phyloP scores from a whole-genome alignment of 2,113 vertebrate genomes.

The Tragulus kanchil region DNA sequence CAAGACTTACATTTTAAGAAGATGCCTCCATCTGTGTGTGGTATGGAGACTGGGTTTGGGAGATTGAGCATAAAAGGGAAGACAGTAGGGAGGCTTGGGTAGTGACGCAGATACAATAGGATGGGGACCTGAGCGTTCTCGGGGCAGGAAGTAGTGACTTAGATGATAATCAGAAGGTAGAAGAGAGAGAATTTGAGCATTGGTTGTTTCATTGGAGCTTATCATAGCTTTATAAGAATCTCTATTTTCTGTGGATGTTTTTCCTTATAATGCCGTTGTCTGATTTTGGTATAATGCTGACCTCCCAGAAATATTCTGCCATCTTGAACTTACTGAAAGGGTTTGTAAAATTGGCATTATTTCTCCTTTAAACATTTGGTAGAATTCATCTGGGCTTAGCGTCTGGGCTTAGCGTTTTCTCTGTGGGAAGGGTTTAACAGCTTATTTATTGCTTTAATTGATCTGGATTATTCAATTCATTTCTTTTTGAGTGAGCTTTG shows the following conservation, averaged over 20 bases:
- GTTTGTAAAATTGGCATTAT: not conserved
- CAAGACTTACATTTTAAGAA: not conserved
- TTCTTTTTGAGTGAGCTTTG: not conserved
- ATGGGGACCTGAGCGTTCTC: not conserved
- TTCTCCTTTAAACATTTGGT: not conserved
- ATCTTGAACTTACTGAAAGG: not conserved
- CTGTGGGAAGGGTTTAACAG: slow-evolving; percentile 11
- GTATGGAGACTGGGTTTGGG: not conserved
- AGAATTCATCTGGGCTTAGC: not conserved
- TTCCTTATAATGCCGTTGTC: not conserved
- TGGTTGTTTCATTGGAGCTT: not conserved
- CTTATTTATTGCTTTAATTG: not conserved
- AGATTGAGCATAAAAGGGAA: not conserved
- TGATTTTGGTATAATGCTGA: not conserved
- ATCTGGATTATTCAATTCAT: not conserved
- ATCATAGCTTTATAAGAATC: not conserved
- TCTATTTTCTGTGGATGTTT: not conserved
- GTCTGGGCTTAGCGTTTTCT: not conserved
- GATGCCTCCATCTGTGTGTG: not conserved
- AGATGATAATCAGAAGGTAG: not conserved
- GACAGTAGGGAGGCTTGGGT: not conserved
- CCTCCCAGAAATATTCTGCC: not conserved
- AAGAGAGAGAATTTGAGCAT: not conserved
- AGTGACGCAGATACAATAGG: not conserved
- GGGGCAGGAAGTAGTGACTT: not conserved